Percentiles rank a stretch among this genome's conserved stretches.
Conservation (phyloP, 2,113 vertebrate genomes). For the cattle (Bos taurus) region ARS-UCD2.0 NC_037337.1:45370501-45371000, state of each 20-base stretch:
- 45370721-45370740: background rate
- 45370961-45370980: constrained; percentile 18
- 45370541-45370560: constrained; percentile 63
- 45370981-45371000: constrained; percentile 1
- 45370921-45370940: constrained; percentile 22
- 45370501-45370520: constrained; percentile 46
- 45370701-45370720: constrained; percentile 31
- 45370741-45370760: background rate
- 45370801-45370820: background rate
- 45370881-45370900: constrained; percentile 32
- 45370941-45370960: background rate
- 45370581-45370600: constrained; percentile 60
- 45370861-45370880: constrained; percentile 28
- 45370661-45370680: background rate
- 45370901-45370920: constrained; percentile 65
- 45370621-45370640: constrained; percentile 30
- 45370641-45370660: constrained; percentile 46
- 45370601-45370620: constrained; percentile 48
- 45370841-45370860: constrained; percentile 2
- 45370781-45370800: constrained; percentile 29
- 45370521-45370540: constrained; percentile 46
- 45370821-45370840: background rate
- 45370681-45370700: constrained; percentile 10
- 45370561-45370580: constrained; percentile 62
- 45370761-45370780: background rate